Evolutionary conservation across 1,140 invertebrate species (phyloP), one percentile per base, ranked within the genome.

Genomic region (Drosophila cardini): DNA sequence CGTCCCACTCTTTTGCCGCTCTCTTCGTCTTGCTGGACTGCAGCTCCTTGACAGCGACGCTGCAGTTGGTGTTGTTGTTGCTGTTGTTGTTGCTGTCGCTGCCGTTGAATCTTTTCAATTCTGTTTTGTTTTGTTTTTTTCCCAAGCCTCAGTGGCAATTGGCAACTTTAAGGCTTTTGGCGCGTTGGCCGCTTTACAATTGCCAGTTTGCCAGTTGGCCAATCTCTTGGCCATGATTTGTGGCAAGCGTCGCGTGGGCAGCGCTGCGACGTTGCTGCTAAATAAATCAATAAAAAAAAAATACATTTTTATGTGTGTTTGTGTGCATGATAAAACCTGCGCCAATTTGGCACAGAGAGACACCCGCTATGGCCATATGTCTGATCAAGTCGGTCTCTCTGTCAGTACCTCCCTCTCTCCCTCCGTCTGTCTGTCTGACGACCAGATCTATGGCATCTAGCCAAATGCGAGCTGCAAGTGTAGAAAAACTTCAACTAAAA

Each of bases 251-350:
- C 48, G 82, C 76, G 82, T 86, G 79, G 82, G 82, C 48, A 56
- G 77, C 46, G 60, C 5, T 21, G 38, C 36, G 61, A 16, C 46
- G 48, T 6, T 15, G 45, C 74, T 57, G 69, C 61, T 61, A 78
- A 80, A 84, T 84, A 84, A 84, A 84, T 84, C 81, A 84, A 79
- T 84, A 79, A 80, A 71, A 38, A 57, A n/a, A 52, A 9, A 8
- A 11, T 26, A 26, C n/a, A n/a, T n/a, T n/a, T n/a, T n/a, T 26
- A 5, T 26, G 5, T 26, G 21, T 26, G 5, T 26, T 26, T 26
- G 21, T 26, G 21, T 26, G 21, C 21, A 26, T 26, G 21, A 26
- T 26, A 52, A 34, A 73, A 57, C 63, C 58, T 70, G 50, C 42
- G 58, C 52, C 65, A 63, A 64, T 70, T 62, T 74, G 56, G 60